phyloP scores from a whole-genome alignment of 2,888 invertebrate species.

The Hydropsyche betteni region DNA sequence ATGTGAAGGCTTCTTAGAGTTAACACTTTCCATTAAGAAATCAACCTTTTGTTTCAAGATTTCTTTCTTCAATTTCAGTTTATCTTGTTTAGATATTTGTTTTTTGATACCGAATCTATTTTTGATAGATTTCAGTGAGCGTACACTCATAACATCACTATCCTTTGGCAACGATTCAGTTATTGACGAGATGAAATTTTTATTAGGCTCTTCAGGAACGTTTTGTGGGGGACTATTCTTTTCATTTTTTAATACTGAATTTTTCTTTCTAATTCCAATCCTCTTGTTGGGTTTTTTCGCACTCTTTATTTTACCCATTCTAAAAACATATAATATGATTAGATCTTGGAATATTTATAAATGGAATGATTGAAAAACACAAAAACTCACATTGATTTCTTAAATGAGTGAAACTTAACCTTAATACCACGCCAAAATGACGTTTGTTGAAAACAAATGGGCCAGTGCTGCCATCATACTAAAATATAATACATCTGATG shows the following conservation, averaged over 20 bases:
- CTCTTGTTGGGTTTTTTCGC: constrained; percentile 10
- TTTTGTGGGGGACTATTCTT: neutral
- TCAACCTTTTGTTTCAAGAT: constrained; percentile 49
- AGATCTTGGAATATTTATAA: too few relatives aligned
- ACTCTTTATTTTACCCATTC: constrained; percentile 34
- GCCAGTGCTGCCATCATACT: too few relatives aligned
- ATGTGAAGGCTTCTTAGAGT: constrained; percentile 3
- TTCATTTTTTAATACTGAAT: neutral
- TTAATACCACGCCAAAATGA: too few relatives aligned
- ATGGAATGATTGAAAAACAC: too few relatives aligned
- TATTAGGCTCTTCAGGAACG: neutral
- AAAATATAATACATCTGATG: too few relatives aligned
- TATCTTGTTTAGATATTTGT: constrained; percentile 49
- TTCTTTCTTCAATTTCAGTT: constrained; percentile 48
- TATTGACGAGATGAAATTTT: neutral
- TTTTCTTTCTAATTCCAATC: neutral
- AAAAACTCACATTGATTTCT: too few relatives aligned
- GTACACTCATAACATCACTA: constrained; percentile 45
- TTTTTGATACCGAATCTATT: constrained; percentile 50
- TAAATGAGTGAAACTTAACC: too few relatives aligned
- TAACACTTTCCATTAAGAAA: constrained; percentile 39
- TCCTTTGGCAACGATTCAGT: constrained; percentile 43
- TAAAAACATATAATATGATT: neutral
- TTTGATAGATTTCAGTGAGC: constrained; percentile 50
- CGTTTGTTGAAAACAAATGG: too few relatives aligned